phyloP scores from a whole-genome alignment of 1,140 invertebrate genomes.

The Hesperophylax magnus region DNA sequence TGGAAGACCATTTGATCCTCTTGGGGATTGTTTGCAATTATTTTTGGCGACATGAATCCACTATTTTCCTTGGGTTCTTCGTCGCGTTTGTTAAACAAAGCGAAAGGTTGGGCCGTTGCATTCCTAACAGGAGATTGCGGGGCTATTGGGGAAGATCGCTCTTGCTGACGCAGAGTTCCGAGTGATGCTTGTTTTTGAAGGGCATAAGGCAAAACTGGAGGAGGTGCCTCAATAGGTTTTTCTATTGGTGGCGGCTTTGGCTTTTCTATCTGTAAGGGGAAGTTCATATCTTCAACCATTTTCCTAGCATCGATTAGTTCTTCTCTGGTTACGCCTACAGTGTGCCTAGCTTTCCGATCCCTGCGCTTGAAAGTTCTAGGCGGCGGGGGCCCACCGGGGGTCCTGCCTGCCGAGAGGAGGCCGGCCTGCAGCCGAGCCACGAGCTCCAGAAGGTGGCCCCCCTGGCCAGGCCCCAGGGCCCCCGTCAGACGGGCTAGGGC shows the following conservation, averaged over 20 bases:
- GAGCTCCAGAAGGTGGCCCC: slow-evolving; percentile 74
- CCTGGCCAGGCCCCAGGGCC: slow-evolving; percentile 75
- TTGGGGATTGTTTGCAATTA: slow-evolving; percentile 35
- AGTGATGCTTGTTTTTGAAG: slow-evolving; percentile 57
- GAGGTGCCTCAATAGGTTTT: slow-evolving; percentile 19
- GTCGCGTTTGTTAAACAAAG: slow-evolving; percentile 28
- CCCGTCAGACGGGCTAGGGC: slow-evolving; percentile 81
- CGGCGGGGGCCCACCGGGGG: slow-evolving; percentile 61
- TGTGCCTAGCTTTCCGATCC: slow-evolving; percentile 77
- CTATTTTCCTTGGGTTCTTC: slow-evolving; percentile 11
- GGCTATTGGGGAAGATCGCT: slow-evolving; percentile 53
- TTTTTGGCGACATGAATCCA: background rate
- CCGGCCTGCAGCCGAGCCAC: slow-evolving; percentile 83
- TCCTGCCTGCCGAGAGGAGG: slow-evolving; percentile 66
- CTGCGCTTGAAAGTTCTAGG: slow-evolving; percentile 62
- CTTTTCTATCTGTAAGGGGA: slow-evolving; percentile 59
- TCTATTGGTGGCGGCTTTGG: slow-evolving; percentile 39
- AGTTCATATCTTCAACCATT: slow-evolving; percentile 77
- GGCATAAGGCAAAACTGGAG: slow-evolving; percentile 41
- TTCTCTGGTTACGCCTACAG: slow-evolving; percentile 84
- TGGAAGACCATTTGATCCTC: slow-evolving; percentile 60
- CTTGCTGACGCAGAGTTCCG: slow-evolving; percentile 39
- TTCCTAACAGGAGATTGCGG: slow-evolving; percentile 62
- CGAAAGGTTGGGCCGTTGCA: slow-evolving; percentile 65
- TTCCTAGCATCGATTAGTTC: slow-evolving; percentile 83